These are phyloP conservation scores for Geococcyx californianus DNA, from an alignment of 2,113 vertebrate species.

Conservation along the genomic window DNA sequence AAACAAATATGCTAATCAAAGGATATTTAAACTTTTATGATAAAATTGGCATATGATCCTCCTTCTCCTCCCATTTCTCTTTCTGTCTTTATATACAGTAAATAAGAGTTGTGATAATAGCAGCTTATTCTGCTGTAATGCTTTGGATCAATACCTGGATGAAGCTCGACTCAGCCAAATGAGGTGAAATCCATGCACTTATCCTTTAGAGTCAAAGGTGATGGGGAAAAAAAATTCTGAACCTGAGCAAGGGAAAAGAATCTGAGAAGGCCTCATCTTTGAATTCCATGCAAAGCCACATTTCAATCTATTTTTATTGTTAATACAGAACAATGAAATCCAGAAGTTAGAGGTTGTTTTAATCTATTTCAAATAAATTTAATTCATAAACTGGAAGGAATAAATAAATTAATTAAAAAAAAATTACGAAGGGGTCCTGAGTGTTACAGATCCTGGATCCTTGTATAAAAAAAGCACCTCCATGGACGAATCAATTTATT, in stretches of 20 bases:
- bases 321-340: background rate
- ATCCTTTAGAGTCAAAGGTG: background rate
- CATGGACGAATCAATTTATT: background rate
- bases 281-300: background rate
- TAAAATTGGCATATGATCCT: background rate
- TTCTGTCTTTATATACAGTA: background rate
- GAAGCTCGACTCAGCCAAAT: background rate
- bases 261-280: background rate
- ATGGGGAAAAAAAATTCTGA: background rate
- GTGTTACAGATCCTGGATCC: background rate
- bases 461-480: background rate
- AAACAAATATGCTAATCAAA: background rate
- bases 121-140: background rate
- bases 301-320: background rate
- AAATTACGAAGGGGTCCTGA: background rate
- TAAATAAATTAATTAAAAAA: background rate
- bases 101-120: background rate
- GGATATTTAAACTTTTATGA: background rate
- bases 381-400: background rate
- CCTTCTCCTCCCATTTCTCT: background rate
- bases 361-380: background rate
- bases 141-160: background rate
- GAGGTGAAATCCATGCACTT: background rate
- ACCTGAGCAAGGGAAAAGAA: background rate
- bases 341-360: background rate